Evolutionary conservation across 2,113 vertebrate species (phyloP).

Genomic region (Perccottus glenii): DNA sequence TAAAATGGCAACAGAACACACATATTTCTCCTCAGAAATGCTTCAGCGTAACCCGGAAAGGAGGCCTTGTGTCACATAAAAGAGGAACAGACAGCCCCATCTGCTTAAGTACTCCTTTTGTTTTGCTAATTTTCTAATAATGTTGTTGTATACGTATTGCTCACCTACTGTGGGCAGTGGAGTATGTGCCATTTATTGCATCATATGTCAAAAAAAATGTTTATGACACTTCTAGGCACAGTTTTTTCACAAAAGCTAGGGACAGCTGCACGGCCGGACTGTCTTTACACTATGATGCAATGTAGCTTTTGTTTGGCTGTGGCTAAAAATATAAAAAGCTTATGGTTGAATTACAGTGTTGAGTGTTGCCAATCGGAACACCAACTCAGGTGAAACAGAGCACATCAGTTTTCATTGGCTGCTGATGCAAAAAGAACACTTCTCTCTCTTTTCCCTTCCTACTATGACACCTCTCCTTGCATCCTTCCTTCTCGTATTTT

Average conservation of each 20-base stretch:
- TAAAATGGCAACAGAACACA: not conserved
- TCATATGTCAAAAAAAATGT: not conserved
- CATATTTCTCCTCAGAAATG: too few species aligned
- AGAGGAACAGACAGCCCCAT: not conserved
- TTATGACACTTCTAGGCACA: not conserved
- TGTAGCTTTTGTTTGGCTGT: not conserved
- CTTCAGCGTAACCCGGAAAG: not conserved
- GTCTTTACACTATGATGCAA: not conserved
- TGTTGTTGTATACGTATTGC: constrained; percentile 5
- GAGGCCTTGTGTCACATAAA: not conserved
- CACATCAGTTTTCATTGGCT: constrained; percentile 20
- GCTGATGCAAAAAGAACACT: constrained; percentile 27
- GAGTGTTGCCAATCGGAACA: constrained; percentile 13
- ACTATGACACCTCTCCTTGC: not conserved
- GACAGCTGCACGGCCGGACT: not conserved
- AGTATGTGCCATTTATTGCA: not conserved
- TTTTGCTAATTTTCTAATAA: constrained; percentile 38
- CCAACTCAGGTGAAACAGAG: constrained; percentile 38
- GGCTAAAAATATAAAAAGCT: not conserved
- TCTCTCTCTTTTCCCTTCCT: not conserved
- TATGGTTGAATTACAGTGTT: constrained; percentile 19
- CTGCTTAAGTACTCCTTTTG: constrained; percentile 42
- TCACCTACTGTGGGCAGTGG: constrained; percentile 24
- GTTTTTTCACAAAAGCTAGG: not conserved
- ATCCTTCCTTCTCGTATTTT: constrained; percentile 8